Evolutionary conservation across 2,888 invertebrate species (phyloP).

Genomic region (Drosophila nr. fundita): DNA sequence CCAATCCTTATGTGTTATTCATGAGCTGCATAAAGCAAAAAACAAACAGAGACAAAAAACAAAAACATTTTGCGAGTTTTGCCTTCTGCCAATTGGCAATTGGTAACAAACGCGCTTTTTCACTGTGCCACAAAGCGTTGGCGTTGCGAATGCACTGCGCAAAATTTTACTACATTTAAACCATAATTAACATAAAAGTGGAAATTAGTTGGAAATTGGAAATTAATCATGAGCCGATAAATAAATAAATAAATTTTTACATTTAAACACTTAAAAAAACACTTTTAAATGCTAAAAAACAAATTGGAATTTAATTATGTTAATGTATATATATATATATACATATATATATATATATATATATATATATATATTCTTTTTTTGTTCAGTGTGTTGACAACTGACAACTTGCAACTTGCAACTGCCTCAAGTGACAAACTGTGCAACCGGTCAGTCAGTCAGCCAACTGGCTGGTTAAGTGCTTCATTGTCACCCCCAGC

Average conservation of each 20-base stretch:
- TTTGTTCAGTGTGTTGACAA: neutral
- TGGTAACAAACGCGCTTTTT: conserved; percentile 44
- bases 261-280: neutral
- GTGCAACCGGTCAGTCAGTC: conserved; percentile 11
- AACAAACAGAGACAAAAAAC: neutral
- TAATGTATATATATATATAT: neutral
- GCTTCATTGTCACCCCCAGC: conserved; percentile 79
- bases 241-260: neutral
- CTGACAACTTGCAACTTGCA: neutral
- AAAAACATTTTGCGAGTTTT: conserved; percentile 47
- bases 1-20: conserved; percentile 69
- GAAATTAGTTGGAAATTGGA: neutral
- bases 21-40: conserved; percentile 52
- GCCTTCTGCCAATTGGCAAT: conserved; percentile 69
- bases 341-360: no score
- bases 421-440: conserved; percentile 7
- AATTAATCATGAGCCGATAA: neutral
- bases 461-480: conserved; percentile 54
- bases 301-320: neutral
- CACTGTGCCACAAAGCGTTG: conserved; percentile 45
- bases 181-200: neutral
- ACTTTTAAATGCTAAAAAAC: neutral
- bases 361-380: neutral
- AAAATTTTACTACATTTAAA: neutral
- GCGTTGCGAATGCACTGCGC: conserved; percentile 38